Percentiles rank a stretch among this genome's conserved stretches.
Evolutionary conservation across 2,113 vertebrate genomes (phyloP).

Genomic region (Cryptomyrus ogoouensis): DNA sequence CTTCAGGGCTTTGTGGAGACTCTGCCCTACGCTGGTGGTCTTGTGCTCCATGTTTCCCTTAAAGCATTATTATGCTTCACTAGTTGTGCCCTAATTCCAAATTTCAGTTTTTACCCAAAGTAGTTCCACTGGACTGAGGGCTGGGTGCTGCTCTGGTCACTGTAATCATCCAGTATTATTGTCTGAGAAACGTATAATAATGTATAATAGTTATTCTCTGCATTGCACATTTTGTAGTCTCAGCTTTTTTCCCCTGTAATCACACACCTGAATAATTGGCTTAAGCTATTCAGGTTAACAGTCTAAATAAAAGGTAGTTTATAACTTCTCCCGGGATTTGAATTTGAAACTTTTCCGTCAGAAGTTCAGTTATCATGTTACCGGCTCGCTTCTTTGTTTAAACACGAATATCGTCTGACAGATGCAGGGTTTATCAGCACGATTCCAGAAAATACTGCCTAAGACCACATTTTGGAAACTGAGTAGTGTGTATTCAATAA

Average conservation of each 20-base stretch:
- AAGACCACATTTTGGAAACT: conserved; percentile 8
- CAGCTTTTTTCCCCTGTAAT: background rate
- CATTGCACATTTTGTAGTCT: background rate
- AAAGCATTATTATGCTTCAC: background rate
- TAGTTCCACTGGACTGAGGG: background rate
- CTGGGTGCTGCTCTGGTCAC: background rate
- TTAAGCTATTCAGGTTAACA: background rate
- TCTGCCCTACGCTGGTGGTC: background rate
- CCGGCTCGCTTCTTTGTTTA: background rate
- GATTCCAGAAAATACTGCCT: background rate
- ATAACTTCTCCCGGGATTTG: background rate
- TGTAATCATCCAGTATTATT: background rate
- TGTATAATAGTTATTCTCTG: background rate
- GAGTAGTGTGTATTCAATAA: background rate
- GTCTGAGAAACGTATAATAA: background rate
- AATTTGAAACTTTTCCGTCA: background rate
- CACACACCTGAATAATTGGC: background rate
- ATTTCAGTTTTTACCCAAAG: background rate
- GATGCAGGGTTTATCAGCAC: background rate
- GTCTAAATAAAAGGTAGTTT: background rate
- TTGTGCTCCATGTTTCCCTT: background rate
- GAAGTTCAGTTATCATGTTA: background rate
- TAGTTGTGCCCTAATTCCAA: background rate
- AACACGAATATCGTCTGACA: background rate
- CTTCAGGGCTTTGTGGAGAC: background rate